Evolutionary conservation across 2,113 vertebrate genomes (phyloP).

Genomic region (Mormyrus lacerda): DNA sequence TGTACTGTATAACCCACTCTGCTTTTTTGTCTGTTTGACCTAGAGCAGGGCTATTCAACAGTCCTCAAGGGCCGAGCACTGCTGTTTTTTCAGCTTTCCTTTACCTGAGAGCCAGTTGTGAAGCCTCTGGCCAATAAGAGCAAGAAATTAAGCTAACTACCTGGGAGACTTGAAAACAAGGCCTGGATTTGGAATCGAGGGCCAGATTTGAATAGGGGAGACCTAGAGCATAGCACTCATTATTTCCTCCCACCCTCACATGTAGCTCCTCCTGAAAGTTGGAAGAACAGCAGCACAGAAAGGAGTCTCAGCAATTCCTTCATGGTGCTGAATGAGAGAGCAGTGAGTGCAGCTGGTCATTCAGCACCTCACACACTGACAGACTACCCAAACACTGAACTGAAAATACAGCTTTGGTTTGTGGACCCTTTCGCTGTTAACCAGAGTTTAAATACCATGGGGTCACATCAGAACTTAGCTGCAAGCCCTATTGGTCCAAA

Average conservation of each 20-base stretch:
- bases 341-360: constrained; percentile 82
- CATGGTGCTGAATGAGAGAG: constrained; percentile 63
- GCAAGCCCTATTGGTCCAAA: not conserved
- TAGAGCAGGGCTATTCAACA: no score
- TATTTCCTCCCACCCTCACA: constrained; percentile 28
- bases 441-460: not conserved
- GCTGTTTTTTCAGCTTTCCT: no score
- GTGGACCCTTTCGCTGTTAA: not conserved
- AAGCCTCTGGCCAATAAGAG: no score
- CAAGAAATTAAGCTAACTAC: no score
- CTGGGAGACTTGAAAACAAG: no score
- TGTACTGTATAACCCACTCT: constrained; percentile 25
- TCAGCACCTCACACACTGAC: constrained; percentile 8
- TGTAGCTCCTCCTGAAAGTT: constrained; percentile 61
- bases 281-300: constrained; percentile 75
- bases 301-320: constrained; percentile 81
- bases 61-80: no score
- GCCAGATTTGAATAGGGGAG: no score
- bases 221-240: not conserved
- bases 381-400: not conserved
- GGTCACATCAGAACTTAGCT: not conserved
- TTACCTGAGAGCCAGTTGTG: no score
- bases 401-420: not conserved
- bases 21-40: not conserved
- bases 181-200: no score